Base-by-base conservation (phyloP, 2,113 vertebrate species). In the Zosterops hypoxanthus region DNA sequence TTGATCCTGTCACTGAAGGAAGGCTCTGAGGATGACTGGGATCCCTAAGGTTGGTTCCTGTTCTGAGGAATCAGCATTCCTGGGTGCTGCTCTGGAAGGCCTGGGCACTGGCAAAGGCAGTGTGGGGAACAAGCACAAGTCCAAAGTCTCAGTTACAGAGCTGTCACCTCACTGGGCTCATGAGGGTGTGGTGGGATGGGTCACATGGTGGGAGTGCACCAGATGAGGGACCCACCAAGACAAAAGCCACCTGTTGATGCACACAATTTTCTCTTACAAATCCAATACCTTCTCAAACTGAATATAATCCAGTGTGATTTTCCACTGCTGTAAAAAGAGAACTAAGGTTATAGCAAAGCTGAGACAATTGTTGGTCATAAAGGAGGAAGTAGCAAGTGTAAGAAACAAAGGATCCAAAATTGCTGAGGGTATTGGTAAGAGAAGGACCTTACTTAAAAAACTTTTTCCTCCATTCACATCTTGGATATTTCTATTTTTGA, bases 101-200 rank as follows among this genome's bases (percentile, higher is more conserved):
- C 24, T 70, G 50, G 34, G 13, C 50, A 31, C 31, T 49, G 39
- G 26, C 11, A 2, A 65, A 26, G 42, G 33, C 70, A 56, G 36
- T 0, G 0, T 26, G 22, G 29, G 14, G 16, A 82, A 12, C 47
- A 52, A 72, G 33, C 19, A n/a, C 22, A 36, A 57, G 12, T 76
- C 60, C 59, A 33, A 55, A 52, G 7, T 64, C 44, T 25, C 13
- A 44, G 25, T 77, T 84, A 33, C 26, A 49, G 39, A 36, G 42
- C 49, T 72, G 42, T 68, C 42, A 63, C 20, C 8, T 81, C 21
- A 22, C 1, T 41, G 64, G 7, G 18, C 8, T 55, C 20, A 22
- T 31, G n/a, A 71, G 61, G 36, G 34, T 3, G 1, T 0, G 4
- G 24, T 41, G 4, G 29, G 34, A 61, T n/a, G 57, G 42, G 14